Conservation (phyloP, 2,113 vertebrate species). For the Mus pahari region DNA sequence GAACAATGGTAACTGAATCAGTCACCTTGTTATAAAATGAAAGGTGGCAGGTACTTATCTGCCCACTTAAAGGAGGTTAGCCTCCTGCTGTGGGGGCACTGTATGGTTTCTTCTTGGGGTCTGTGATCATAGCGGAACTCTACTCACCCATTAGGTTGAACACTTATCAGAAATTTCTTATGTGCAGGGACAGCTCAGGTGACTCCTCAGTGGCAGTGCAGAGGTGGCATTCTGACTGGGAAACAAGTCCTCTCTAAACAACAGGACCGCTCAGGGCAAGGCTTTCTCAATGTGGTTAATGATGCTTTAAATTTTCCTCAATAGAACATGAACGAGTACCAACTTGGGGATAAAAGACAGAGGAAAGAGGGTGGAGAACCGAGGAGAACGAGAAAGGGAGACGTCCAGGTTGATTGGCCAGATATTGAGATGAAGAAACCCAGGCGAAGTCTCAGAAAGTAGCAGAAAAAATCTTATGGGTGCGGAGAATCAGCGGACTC, state of each 20-base stretch:
- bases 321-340: neutral
- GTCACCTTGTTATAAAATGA: constrained; percentile 16
- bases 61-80: neutral
- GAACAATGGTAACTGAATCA: constrained; percentile 33
- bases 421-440: neutral
- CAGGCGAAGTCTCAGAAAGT: neutral
- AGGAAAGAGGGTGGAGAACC: too few relatives aligned
- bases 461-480: neutral
- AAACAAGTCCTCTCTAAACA: neutral
- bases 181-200: neutral
- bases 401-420: neutral
- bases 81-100: neutral
- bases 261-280: neutral
- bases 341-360: neutral
- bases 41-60: neutral
- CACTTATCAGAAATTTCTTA: neutral
- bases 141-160: neutral
- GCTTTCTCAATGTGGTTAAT: neutral
- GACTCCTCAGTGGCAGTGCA: neutral
- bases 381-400: fast-evolving
- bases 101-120: neutral
- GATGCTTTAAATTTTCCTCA: neutral
- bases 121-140: neutral
- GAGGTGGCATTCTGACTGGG: neutral
- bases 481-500: neutral